Evolutionary conservation across 2,888 invertebrate genomes (phyloP).

Genomic region (Molorchus minor): DNA sequence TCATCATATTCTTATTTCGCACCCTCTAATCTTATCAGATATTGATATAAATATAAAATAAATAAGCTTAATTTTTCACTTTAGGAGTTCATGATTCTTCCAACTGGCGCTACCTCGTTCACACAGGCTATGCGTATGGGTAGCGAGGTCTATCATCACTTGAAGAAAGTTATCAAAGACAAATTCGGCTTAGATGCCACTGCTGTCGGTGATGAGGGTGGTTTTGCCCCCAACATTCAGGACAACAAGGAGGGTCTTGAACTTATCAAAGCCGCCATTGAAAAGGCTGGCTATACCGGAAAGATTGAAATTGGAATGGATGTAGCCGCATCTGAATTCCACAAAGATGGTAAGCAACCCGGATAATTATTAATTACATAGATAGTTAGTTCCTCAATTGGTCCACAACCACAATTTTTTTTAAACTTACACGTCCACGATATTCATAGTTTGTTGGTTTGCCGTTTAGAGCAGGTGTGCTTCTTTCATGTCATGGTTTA

Average conservation of each 20-base stretch:
- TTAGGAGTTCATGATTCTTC: slow-evolving; percentile 60
- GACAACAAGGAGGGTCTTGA: slow-evolving; percentile 95
- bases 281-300: slow-evolving; percentile 95
- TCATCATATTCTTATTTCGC: too few relatives aligned
- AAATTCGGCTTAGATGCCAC: slow-evolving; percentile 97
- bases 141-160: slow-evolving; percentile 94
- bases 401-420: too few relatives aligned
- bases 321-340: slow-evolving; percentile 98
- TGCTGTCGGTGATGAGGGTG: slow-evolving; percentile 99
- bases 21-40: too few relatives aligned
- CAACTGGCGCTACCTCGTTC: slow-evolving; percentile 87
- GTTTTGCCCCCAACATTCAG: slow-evolving; percentile 98
- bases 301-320: slow-evolving; percentile 99
- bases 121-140: slow-evolving; percentile 99
- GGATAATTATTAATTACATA: too few relatives aligned
- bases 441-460: too few relatives aligned
- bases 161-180: slow-evolving; percentile 96
- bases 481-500: too few relatives aligned
- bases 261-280: slow-evolving; percentile 89
- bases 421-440: too few relatives aligned
- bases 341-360: slow-evolving; percentile 73
- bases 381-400: too few relatives aligned
- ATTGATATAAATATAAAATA: slow-evolving; percentile 1
- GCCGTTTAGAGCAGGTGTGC: too few relatives aligned
- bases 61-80: slow-evolving; percentile 6